Base-by-base conservation (phyloP, 2,888 invertebrate species). In the Apoderus coryli region DNA sequence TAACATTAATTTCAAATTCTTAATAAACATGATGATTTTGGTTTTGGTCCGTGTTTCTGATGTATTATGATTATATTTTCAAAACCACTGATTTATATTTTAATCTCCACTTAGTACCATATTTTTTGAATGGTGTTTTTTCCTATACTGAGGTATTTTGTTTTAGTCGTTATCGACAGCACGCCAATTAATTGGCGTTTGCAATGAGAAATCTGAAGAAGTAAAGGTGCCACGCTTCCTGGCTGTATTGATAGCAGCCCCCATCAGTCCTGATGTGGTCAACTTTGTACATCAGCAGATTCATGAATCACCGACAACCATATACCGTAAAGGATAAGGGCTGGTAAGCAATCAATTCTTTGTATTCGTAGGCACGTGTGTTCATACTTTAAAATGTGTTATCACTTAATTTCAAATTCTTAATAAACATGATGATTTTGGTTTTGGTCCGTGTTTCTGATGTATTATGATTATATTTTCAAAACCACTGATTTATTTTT, bases 251-350 rank as follows among this genome's bases (percentile, higher is more conserved):
- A 88, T 85, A 64, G n/a, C n/a, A n/a, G 92, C 95, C 7, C 96
- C 98, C 39, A 96, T 98, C 61, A 67, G 98, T 41, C 95, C 96
- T 22, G 98, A 99, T 71, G 77, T 98, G 32, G 96, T 98, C 43
- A 92, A 85, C 58, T 85, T 89, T 61, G 88, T 98, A 37, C 96
- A 98, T 50, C 86, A 89, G 42, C 82, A 95, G 53, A 78, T 99
- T 88, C 39, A 93, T 92, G 66, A 98, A 98, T 64, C 76, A 76
- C 42, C 75, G 98, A 44, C 98, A 98, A 63, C 84, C 98, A 1
- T 96, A 98, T 67, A 84, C 88, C 46, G 98, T 98, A 24, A 93
- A 81, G 55, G 84, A 84, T 53, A 80, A 89, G 64, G 98, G n/a
- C 98, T 51, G 98, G 96, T 93, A 57, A 60, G 70, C 57, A 31